Base-by-base conservation (phyloP, 2,888 invertebrate genomes). In the Microplitis deprimator region DNA sequence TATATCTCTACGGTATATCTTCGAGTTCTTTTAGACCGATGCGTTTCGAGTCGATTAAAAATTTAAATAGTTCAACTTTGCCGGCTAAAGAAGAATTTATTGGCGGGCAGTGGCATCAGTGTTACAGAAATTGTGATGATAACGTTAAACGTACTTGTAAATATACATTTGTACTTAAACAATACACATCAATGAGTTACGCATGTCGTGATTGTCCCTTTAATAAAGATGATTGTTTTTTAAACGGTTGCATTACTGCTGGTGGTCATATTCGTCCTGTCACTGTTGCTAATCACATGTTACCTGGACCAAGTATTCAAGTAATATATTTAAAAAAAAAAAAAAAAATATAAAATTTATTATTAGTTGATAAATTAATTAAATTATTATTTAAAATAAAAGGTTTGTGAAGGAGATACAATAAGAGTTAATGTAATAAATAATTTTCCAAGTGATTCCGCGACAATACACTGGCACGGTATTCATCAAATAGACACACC, bases 381-480 rank as follows among this genome's bases (percentile, higher is more conserved):
- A 64, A 39, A 39, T 73, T 16, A 50, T 29, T 59, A 59, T 60
- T 39, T 39, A 6, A 65, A 5, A 65, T 79, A 77, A 1, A 79
- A 91, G 91, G 91, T 91, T 5, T 91, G 91, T 83, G 87, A 90
- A 83, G 89, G 89, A 17, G 92, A 92, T 82, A 88, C 84, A 16
- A 84, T 92, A 2, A 83, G 88, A 2, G 91, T 91, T 1, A 89
- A 89, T 73, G 90, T 91, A 8, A 81, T 86, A 65, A 92, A 91
- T 83, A 83, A 84, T 67, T 82, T 91, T 73, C 85, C 86, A 10
- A 87, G 88, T 4, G 89, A 90, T 77, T 89, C 88, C 13, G 86
- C 90, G 29, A 89, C 90, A 10, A 90, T 92, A 67, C 92, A 92
- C 83, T 92, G 92, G 91, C 92, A 92, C 83, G 92, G 92, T 29